phyloP scores from a whole-genome alignment of 2,113 vertebrate species.

The Balaenoptera acutorostrata region DNA sequence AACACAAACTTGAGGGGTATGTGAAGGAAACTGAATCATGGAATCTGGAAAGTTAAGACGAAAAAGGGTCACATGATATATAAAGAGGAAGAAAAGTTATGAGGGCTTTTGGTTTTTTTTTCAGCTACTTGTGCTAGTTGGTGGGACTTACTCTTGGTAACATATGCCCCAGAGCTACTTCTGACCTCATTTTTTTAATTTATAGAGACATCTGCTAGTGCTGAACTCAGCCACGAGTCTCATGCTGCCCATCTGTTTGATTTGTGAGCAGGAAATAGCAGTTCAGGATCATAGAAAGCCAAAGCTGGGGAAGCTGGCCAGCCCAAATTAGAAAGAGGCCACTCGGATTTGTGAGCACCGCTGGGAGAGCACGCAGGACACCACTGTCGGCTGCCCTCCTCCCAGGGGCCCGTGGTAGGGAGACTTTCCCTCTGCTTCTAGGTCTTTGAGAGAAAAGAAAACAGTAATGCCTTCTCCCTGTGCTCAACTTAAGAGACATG shows the following conservation, averaged over 20 bases:
- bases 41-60: background rate
- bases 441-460: background rate
- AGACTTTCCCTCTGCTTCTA: background rate
- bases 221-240: background rate
- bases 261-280: background rate
- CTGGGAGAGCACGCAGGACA: background rate
- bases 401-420: fast-evolving
- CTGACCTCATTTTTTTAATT: background rate
- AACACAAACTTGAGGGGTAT: background rate
- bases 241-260: background rate
- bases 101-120: background rate
- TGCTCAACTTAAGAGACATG: background rate
- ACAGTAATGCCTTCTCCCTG: background rate
- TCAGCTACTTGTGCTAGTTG: background rate
- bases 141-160: background rate
- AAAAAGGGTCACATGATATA: background rate
- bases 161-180: background rate
- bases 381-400: fast-evolving
- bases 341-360: fast-evolving
- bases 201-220: background rate
- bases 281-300: background rate
- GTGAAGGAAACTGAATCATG: background rate
- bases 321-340: background rate
- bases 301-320: background rate
- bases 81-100: background rate